Percentiles rank a stretch among this genome's conserved stretches.
Evolutionary conservation across 2,888 invertebrate species (phyloP).

Genomic region (Quadroppia sp.): DNA sequence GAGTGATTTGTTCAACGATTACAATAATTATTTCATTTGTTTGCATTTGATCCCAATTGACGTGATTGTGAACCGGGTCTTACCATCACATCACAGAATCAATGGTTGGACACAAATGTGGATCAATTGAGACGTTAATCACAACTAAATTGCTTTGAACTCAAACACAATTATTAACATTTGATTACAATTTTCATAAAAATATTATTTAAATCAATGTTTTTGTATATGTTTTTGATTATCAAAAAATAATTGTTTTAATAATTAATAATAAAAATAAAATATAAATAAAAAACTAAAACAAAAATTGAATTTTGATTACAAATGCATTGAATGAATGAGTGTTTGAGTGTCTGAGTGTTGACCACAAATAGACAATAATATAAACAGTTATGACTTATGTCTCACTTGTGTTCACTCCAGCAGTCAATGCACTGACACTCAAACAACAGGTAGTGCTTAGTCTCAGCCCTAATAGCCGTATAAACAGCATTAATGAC

Average conservation of each 20-base stretch:
- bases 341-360: neutral
- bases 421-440: conserved; percentile 8
- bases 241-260: neutral
- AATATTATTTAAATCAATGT: too few species aligned
- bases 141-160: too few species aligned
- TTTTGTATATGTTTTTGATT: neutral
- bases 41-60: too few species aligned
- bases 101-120: too few species aligned
- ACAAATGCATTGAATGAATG: neutral
- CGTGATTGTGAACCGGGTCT: too few species aligned
- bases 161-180: too few species aligned
- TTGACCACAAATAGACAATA: neutral
- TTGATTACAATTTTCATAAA: too few species aligned
- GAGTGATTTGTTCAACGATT: too few species aligned
- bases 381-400: neutral
- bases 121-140: too few species aligned
- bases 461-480: neutral
- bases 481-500: too few species aligned
- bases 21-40: too few species aligned
- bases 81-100: too few species aligned
- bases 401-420: neutral
- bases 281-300: conserved; percentile 4
- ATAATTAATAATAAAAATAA: neutral
- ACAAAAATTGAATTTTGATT: conserved; percentile 1
- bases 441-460: neutral